Percentiles rank a stretch among this genome's conserved stretches.
These are phyloP conservation scores for Sandelia bainsii DNA, from an alignment of 2,797 vertebrate genomes.

Conservation along the genomic window DNA sequence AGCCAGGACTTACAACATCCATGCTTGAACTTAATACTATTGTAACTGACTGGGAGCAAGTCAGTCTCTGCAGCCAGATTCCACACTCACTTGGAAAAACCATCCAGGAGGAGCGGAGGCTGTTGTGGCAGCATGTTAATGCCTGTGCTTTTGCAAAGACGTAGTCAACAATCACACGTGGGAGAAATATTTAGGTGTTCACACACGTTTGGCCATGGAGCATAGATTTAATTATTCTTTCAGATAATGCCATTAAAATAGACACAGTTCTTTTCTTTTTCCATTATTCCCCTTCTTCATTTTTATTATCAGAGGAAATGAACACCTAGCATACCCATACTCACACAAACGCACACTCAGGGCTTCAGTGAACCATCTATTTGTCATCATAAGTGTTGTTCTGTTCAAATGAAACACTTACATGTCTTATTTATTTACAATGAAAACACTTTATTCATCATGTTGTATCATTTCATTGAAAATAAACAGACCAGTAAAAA, in stretches of 20 bases:
- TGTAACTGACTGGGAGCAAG: neutral
- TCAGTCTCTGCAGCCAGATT: neutral
- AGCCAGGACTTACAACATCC: neutral
- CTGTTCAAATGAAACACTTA: conserved; percentile 12
- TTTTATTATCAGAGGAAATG: neutral
- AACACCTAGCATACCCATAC: neutral
- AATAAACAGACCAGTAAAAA: conserved; percentile 78
- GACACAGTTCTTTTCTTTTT: too few species aligned
- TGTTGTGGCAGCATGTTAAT: neutral
- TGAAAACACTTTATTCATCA: conserved; percentile 85
- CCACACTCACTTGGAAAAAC: neutral
- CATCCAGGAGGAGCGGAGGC: neutral
- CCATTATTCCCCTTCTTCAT: neutral
- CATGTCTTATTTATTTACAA: conserved; percentile 72
- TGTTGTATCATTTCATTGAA: conserved; percentile 73
- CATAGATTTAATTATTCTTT: neutral
- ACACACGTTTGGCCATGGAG: neutral
- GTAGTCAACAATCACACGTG: neutral
- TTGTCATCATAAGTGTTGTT: neutral
- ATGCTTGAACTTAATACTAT: neutral
- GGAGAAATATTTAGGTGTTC: neutral
- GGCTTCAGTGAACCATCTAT: neutral
- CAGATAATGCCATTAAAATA: neutral
- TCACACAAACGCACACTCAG: neutral
- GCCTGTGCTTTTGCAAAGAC: neutral